Percentiles rank a stretch among this genome's conserved stretches.
Conservation (phyloP, 2,113 vertebrate genomes). For the Emydura subglobosa region DNA sequence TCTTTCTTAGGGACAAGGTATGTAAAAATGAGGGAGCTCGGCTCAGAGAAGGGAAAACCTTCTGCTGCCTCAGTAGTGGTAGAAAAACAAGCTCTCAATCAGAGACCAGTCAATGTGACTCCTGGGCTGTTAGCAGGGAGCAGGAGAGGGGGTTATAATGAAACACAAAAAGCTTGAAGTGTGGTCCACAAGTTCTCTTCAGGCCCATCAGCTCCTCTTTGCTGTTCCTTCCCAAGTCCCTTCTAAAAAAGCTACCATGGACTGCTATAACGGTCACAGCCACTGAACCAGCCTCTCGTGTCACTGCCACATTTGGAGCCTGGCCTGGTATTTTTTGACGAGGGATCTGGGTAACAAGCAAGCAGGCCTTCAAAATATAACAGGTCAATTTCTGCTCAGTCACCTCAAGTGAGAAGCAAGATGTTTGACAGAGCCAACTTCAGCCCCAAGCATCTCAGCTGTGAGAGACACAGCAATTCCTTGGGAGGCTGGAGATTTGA, state of each 20-base stretch:
- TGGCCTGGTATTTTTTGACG: not conserved
- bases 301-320: not conserved
- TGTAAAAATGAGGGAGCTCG: no score
- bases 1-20: no score
- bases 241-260: not conserved
- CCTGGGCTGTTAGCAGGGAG: no score
- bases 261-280: not conserved
- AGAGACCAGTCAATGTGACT: not conserved
- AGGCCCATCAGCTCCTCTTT: not conserved
- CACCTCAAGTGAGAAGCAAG: not conserved
- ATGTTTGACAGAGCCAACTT: not conserved
- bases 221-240: not conserved
- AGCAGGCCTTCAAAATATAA: not conserved
- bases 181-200: not conserved
- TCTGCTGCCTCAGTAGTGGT: not conserved
- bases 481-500: not conserved
- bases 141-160: not conserved
- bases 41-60: not conserved
- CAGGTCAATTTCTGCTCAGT: not conserved
- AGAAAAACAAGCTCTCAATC: not conserved
- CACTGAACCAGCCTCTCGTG: not conserved
- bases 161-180: not conserved
- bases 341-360: not conserved
- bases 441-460: not conserved
- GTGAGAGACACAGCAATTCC: not conserved